A percentile compares a stretch with the other conserved stretches of the same genome.
phyloP scores from a whole-genome alignment of 1,140 invertebrate species.

The Samia ricini region DNA sequence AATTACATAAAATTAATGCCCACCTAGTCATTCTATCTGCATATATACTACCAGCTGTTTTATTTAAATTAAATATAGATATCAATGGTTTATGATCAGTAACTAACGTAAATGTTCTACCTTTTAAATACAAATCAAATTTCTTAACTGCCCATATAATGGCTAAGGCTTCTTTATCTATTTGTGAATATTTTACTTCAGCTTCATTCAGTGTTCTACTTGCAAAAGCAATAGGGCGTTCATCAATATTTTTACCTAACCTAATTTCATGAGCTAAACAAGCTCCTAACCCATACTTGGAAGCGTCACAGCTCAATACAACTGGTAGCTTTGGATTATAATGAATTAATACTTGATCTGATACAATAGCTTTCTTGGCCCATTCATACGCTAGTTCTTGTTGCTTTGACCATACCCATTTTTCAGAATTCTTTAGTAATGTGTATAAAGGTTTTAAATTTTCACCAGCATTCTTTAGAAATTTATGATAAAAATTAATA shows the following conservation, averaged over 20 bases:
- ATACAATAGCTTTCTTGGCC: too few species aligned
- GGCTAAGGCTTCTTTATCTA: slow-evolving; percentile 63
- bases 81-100: slow-evolving; percentile 73
- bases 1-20: slow-evolving; percentile 11
- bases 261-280: slow-evolving; percentile 36
- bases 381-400: too few species aligned
- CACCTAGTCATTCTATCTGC: slow-evolving; percentile 36
- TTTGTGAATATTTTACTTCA: not conserved
- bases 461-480: slow-evolving; percentile 43
- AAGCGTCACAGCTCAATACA: slow-evolving; percentile 57
- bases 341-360: slow-evolving; percentile 36
- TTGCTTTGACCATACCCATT: slow-evolving; percentile 4
- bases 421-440: slow-evolving; percentile 8
- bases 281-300: slow-evolving; percentile 65
- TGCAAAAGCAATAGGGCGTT: slow-evolving; percentile 68
- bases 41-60: slow-evolving; percentile 42
- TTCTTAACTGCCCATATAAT: slow-evolving; percentile 36
- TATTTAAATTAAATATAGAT: slow-evolving; percentile 56
- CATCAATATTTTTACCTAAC: slow-evolving; percentile 46
- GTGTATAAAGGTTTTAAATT: too few species aligned
- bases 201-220: slow-evolving; percentile 5
- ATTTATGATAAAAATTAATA: slow-evolving; percentile 53
- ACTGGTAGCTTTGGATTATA: slow-evolving; percentile 41
- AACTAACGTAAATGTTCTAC: slow-evolving; percentile 23
- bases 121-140: slow-evolving; percentile 57